Base-by-base conservation (phyloP, 2,888 invertebrate genomes). In the Heteropelma amictum region DNA sequence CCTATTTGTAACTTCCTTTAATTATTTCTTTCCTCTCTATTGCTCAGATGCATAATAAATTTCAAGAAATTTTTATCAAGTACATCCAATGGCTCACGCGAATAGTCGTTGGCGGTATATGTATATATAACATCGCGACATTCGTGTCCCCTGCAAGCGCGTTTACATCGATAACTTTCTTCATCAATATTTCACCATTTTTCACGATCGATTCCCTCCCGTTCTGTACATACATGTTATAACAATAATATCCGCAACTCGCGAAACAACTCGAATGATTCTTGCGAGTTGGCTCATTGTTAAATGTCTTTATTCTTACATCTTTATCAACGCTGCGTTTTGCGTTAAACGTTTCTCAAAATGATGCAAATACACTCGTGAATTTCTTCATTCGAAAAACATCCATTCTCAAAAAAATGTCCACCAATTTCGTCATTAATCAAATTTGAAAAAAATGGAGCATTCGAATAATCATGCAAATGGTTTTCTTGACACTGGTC, bases 181-280 rank as follows among this genome's bases (percentile, higher is more conserved):
- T 23, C 72, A 60, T 72, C 19, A 61, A 72, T 72, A 51, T 61
- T 72, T 67, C 45, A 63, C n/a, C 12, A 10, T 2, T 35, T 38
- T 54, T 45, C 8, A 19, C 65, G 65, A 45, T 67, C 72, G 67
- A 67, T 67, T 61, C 54, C 47, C 45, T 58, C n/a, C 40, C 28
- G 45, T 49, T 35, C 17, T 51, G 35, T 47, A 12, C 53, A 12
- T 38, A n/a, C 38, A 21, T 35, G 33, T 33, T 28, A 30, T 49
- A 45, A 61, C 67, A 67, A n/a, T n/a, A n/a, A n/a, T n/a, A n/a
- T n/a, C n/a, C n/a, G n/a, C n/a, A n/a, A n/a, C n/a, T n/a, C n/a
- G 67, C 54, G 45, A 35, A 60, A 19, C 40, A 45, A 28, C 28
- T 10, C n/a, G 47, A 12, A 51, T 30, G 40, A 33, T 65, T 51